These are phyloP conservation scores for Leiothrix lutea DNA, from an alignment of 2,113 vertebrate genomes.

Conservation along the genomic window DNA sequence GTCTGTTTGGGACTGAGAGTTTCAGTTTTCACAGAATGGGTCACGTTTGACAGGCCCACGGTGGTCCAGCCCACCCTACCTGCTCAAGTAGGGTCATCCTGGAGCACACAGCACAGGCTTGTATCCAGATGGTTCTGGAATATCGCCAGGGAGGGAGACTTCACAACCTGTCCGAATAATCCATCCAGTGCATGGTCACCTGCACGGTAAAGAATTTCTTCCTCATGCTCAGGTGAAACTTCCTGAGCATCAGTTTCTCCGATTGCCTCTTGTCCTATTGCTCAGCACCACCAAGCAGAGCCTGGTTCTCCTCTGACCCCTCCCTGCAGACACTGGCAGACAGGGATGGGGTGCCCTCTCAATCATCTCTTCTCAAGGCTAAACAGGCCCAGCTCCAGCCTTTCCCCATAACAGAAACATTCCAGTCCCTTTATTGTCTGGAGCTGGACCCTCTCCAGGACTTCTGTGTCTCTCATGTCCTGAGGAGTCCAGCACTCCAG, in stretches of 20 bases:
- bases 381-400: not conserved
- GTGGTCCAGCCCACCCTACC: no score
- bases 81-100: not conserved
- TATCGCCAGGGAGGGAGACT: not conserved
- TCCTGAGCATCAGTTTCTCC: not conserved
- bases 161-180: not conserved
- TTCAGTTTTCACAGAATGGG: not conserved
- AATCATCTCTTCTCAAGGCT: not conserved
- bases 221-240: not conserved
- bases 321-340: not conserved
- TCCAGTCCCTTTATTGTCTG: not conserved
- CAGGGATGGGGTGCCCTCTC: not conserved
- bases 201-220: no score
- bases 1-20: not conserved
- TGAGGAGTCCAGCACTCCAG: not conserved
- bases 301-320: not conserved
- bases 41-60: not conserved
- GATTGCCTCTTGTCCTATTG: fast-evolving
- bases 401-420: not conserved
- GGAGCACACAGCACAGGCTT: not conserved
- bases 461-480: not conserved
- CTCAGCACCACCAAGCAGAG: fast-evolving
- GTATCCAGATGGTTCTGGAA: not conserved
- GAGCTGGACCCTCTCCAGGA: not conserved
- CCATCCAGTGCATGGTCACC: not conserved